Evolutionary conservation across 2,797 vertebrate genomes (phyloP).

Genomic region (Lophotriccus pileatus): DNA sequence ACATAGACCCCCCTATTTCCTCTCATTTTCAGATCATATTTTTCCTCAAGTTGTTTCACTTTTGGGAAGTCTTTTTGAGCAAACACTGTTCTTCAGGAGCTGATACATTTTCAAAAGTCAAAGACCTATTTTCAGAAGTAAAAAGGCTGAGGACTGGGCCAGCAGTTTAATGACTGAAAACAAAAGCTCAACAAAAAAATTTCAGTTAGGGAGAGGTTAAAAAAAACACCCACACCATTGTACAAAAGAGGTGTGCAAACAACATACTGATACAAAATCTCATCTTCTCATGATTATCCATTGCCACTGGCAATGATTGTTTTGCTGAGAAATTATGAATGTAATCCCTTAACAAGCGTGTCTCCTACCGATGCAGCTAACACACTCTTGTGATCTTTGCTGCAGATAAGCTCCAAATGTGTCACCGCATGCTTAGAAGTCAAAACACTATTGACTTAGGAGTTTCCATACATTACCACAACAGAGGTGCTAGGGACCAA

Average conservation of each 20-base stretch:
- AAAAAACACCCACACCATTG: not conserved
- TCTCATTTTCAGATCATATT: not conserved
- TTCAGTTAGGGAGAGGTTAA: not conserved
- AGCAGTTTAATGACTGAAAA: not conserved
- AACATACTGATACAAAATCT: not conserved
- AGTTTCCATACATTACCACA: not conserved
- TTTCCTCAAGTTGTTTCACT: not conserved
- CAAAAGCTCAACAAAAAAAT: not conserved
- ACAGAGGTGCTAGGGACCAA: not conserved
- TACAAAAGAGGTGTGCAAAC: not conserved
- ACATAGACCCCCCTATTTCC: fast-evolving
- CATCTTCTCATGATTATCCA: not conserved
- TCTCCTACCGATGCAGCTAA: not conserved
- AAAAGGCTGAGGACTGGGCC: not conserved
- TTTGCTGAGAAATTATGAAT: not conserved
- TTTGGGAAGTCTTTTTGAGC: not conserved
- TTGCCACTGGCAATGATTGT: not conserved
- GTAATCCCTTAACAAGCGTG: not conserved
- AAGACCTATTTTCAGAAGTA: not conserved
- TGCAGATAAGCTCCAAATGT: not conserved
- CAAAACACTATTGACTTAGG: not conserved
- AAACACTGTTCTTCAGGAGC: not conserved
- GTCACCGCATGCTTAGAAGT: fast-evolving
- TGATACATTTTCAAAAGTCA: not conserved
- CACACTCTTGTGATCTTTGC: not conserved